Evolutionary conservation across 2,113 vertebrate species (phyloP).

Genomic region (Hippotragus niger): DNA sequence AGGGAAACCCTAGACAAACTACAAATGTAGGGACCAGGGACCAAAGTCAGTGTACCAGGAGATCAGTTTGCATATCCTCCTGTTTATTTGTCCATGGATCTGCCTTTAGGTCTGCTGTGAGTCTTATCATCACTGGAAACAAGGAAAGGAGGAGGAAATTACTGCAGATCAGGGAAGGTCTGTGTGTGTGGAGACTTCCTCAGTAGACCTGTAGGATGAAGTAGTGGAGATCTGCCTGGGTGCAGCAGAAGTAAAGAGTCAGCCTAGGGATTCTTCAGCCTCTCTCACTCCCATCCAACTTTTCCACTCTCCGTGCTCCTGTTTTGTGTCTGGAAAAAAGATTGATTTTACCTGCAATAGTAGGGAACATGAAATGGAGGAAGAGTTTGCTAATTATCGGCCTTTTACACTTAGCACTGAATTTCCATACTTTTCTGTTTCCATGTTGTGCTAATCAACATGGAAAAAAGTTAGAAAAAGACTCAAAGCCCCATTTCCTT

Average conservation of each 20-base stretch:
- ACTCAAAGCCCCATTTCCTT: slow-evolving; percentile 65
- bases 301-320: not conserved
- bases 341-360: not conserved
- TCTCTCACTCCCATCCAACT: not conserved
- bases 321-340: not conserved
- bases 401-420: not conserved
- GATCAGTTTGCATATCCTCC: not conserved
- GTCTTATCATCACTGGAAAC: not conserved
- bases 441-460: slow-evolving; percentile 6
- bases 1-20: not conserved
- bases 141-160: slow-evolving; percentile 23
- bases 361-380: not conserved
- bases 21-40: not conserved
- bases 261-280: not conserved
- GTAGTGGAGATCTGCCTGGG: slow-evolving; percentile 6
- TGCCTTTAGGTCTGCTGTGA: not conserved
- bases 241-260: not conserved
- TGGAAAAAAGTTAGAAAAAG: slow-evolving; percentile 37
- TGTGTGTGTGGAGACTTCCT: not conserved
- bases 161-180: not conserved
- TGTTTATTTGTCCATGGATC: slow-evolving; percentile 39
- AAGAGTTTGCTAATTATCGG: not conserved
- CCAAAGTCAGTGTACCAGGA: not conserved
- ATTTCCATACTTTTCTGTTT: slow-evolving; percentile 28
- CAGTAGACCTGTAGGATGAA: not conserved